Evolutionary conservation across 2,888 invertebrate species (phyloP), one percentile per base, ranked within the genome.

Genomic region (Amphipoea lucens): DNA sequence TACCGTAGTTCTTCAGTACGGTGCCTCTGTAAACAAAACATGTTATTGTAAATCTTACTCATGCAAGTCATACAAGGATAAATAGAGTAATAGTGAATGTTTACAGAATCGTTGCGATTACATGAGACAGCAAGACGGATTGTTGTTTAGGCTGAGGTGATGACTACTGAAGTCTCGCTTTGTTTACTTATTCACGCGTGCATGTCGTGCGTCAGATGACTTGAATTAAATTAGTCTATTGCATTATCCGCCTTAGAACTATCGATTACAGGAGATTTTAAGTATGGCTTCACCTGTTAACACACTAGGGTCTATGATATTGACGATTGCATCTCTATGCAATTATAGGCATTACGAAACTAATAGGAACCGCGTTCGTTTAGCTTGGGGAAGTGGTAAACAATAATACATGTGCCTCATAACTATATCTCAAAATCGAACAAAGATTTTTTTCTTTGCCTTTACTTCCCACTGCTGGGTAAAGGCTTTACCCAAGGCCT

Each of bases 1-100:
- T 98, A 73, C 97, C 97, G 92, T 98, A 98, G 89, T 98, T 98
- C 94, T 98, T 98, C 90, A 98, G 94, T 40, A 98, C 97, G 6
- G 98, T 98, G 70, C 98, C 98, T 67, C 98, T 98, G 97, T 63
- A 97, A 98, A 83, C 40, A 83, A 74, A 82, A 84, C n/a, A 57
- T 72, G 54, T 78, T 66, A 72, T 73, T 54, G 40, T 71, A 74
- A 48, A 66, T 71, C 42, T 74, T 67, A 73, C 29, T 73, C 76
- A 29, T 81, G 82, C 76, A 67, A 81, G 54, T 76, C 73, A 74
- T 67, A 74, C 54, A 48, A 86, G 86, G 86, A 86, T 84, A 54
- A 23, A 76, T 70, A 23, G 23, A 65, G 23, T 54, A 42, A 71
- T 67, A 67, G 54, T 29, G 36, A 51, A 48, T 83, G 82, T 85